Base-by-base conservation (phyloP, 2,113 vertebrate species). In the Otocyon megalotis region DNA sequence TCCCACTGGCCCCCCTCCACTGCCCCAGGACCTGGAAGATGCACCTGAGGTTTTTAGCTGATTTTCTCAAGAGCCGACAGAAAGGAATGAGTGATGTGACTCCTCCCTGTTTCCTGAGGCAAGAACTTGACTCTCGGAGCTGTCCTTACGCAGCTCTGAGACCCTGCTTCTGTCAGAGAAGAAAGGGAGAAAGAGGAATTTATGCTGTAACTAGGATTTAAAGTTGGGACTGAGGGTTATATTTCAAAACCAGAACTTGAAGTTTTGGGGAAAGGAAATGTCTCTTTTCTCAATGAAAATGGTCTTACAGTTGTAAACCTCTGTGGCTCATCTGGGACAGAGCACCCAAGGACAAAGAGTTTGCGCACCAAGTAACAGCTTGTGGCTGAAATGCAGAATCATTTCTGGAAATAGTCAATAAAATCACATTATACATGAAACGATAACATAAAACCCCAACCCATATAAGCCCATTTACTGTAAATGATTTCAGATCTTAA, bases 321-420 rank as follows among this genome's bases (percentile, higher is more conserved):
- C 88, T 37, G 74, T 0, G 0, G 2, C 15, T 88, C 85, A 72
- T 77, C 71, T 67, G 77, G 77, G 92, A 79, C 35, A 94, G 16
- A 90, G 37, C 83, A 54, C 65, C n/a, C 54, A 69, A 94, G 81
- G 67, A 96, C 20, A 20, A 58, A 28, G 71, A 74, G 26, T 93
- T 77, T 90, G 80, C 53, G 22, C 58, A 28, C 53, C 87, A 85
- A 83, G 56, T 65, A 87, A 71, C 13, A 94, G 56, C 56, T 32
- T 71, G 43, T 88, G 87, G 95, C 81, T 98, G 97, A 94, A 95
- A 71, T 94, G 88, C 74, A 89, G 69, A 96, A 97, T 54, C 76
- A 85, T 92, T 98, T 98, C 92, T 98, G 90, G 97, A 98, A 98
- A 97, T 24, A 58, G 93, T 97, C 93, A 98, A 97, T 94, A 96